These are phyloP conservation scores for Thelaira solivaga DNA, from an alignment of 2,888 invertebrate genomes.

Conservation along the genomic window DNA sequence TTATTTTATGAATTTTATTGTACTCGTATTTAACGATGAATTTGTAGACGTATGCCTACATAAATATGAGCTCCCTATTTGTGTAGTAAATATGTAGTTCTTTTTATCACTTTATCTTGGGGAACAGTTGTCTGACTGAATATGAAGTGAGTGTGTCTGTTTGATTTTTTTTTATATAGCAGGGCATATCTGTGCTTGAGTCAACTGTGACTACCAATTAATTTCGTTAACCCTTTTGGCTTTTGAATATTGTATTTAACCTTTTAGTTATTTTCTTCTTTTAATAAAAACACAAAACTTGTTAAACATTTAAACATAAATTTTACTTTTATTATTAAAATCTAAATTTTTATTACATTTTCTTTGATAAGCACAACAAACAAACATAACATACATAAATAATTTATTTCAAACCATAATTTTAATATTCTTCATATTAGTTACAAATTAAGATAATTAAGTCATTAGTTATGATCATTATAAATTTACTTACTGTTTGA, in stretches of 20 bases:
- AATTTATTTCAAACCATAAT: too few species aligned
- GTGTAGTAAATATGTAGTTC: conserved; percentile 1
- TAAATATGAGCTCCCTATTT: conserved; percentile 56
- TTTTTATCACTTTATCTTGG: conserved; percentile 44
- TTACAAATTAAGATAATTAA: conserved; percentile 58
- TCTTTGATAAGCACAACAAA: not conserved
- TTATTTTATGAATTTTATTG: conserved; percentile 19
- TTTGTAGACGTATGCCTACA: too few species aligned
- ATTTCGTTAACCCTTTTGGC: conserved; percentile 53
- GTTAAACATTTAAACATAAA: not conserved
- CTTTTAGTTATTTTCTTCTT: conserved; percentile 24
- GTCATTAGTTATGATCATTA: conserved; percentile 49
- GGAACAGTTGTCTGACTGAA: conserved; percentile 19
- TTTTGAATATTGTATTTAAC: conserved; percentile 38
- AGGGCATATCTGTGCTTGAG: not conserved
- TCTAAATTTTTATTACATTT: not conserved
- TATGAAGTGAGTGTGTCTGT: conserved; percentile 13
- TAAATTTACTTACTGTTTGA: not conserved
- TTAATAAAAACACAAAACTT: too few species aligned
- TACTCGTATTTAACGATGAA: not conserved
- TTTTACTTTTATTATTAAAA: conserved; percentile 12
- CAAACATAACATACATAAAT: too few species aligned
- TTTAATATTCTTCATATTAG: conserved; percentile 12
- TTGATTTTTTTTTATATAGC: not conserved
- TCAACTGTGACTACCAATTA: conserved; percentile 51